Conservation (phyloP, 2,113 vertebrate genomes). For the Gopherus flavomarginatus region DNA sequence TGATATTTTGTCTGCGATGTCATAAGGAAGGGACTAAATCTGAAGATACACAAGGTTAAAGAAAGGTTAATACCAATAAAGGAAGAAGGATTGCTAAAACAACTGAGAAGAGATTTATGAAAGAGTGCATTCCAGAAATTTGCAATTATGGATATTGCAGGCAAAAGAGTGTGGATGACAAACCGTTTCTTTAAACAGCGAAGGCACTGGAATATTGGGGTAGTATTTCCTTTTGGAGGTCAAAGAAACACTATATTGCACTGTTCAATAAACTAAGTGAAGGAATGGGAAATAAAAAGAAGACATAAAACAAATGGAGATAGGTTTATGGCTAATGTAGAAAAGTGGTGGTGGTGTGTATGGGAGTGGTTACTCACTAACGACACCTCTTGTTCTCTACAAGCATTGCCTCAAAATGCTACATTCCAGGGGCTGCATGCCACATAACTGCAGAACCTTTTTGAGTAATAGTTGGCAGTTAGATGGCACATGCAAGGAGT, state of each 20-base stretch:
- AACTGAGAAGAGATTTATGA: slow-evolving; percentile 50
- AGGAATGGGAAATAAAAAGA: slow-evolving; percentile 9
- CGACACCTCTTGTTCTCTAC: neutral
- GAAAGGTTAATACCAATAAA: slow-evolving; percentile 69
- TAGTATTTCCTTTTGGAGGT: slow-evolving; percentile 52
- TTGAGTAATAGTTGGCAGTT: neutral
- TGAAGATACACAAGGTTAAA: slow-evolving; percentile 61
- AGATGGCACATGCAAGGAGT: neutral
- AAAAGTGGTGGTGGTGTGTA: neutral
- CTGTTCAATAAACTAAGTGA: neutral
- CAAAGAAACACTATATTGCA: slow-evolving; percentile 32
- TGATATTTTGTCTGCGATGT: slow-evolving; percentile 38
- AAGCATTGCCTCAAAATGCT: neutral
- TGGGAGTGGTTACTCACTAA: rapidly evolving
- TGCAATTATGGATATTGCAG: slow-evolving; percentile 35
- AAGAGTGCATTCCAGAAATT: slow-evolving; percentile 40
- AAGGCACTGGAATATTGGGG: slow-evolving; percentile 14
- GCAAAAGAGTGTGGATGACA: slow-evolving; percentile 44
- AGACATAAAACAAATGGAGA: neutral
- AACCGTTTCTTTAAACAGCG: slow-evolving; percentile 56
- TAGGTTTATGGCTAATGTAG: neutral
- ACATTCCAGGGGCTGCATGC: neutral
- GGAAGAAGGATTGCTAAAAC: slow-evolving; percentile 63
- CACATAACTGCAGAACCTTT: neutral
- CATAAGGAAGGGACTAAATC: slow-evolving; percentile 47